Evolutionary conservation across 1,140 invertebrate genomes (phyloP).

Genomic region (Planococcus citri): DNA sequence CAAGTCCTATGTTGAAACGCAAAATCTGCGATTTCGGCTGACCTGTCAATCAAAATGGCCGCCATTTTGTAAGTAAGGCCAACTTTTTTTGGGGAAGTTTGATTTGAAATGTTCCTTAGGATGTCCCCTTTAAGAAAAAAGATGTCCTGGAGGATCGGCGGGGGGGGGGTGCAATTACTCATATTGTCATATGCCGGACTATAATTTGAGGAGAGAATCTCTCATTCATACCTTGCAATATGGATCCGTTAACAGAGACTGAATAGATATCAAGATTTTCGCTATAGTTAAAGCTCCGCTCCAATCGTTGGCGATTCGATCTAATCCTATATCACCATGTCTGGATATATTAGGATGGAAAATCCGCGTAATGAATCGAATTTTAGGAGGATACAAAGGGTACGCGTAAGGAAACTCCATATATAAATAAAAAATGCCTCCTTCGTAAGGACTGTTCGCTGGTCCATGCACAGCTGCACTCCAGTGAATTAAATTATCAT

Average conservation of each 20-base stretch:
- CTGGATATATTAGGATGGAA: conserved; percentile 90
- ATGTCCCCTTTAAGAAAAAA: no score
- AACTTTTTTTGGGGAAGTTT: no score
- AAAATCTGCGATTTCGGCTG: no score
- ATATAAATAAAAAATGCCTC: conserved; percentile 87
- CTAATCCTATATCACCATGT: conserved; percentile 91
- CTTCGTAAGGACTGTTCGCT: conserved; percentile 80
- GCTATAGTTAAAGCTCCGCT: conserved; percentile 81
- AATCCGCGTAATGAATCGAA: conserved; percentile 79
- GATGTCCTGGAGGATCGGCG: no score
- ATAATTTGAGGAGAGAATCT: no score
- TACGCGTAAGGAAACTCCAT: conserved; percentile 77
- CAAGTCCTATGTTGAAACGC: no score
- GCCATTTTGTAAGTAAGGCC: no score
- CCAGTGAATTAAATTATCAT: conserved; percentile 74
- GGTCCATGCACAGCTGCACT: conserved; percentile 82
- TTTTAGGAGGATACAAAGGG: conserved; percentile 79
- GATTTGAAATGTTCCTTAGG: no score
- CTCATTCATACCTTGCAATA: conserved; percentile 63
- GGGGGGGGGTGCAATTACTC: no score
- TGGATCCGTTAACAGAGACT: conserved; percentile 85
- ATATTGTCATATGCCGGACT: no score
- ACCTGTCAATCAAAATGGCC: no score
- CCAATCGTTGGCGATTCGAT: conserved; percentile 93
- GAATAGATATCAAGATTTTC: conserved; percentile 78